Conservation (phyloP, 1,140 invertebrate genomes). For the Drepana arcuata region DNA sequence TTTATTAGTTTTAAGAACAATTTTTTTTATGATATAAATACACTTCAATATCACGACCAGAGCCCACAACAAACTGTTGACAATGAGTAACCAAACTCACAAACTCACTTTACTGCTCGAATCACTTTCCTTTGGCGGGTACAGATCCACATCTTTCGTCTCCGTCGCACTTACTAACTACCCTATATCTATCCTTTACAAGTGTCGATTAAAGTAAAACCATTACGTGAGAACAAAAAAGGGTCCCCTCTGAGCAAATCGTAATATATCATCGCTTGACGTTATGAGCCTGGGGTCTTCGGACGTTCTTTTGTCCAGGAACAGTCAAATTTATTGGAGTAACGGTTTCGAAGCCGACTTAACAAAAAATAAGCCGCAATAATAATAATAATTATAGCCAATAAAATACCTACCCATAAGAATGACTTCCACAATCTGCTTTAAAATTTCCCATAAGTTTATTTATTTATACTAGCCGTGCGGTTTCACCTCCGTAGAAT, state of each 20-base stretch:
- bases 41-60: constrained; percentile 28
- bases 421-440: too few relatives aligned
- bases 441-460: too few relatives aligned
- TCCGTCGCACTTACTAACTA: constrained; percentile 14
- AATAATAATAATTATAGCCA: too few relatives aligned
- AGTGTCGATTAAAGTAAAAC: constrained; percentile 61
- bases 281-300: constrained; percentile 54
- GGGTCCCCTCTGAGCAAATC: constrained; percentile 68
- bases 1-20: too few relatives aligned
- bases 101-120: constrained; percentile 31
- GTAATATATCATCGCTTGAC: constrained; percentile 71
- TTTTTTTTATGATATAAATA: constrained; percentile 4
- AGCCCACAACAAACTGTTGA: constrained; percentile 60
- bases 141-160: constrained; percentile 38
- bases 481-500: too few relatives aligned
- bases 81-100: constrained; percentile 50
- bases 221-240: constrained; percentile 71
- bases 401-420: too few relatives aligned
- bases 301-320: constrained; percentile 43
- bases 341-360: too few relatives aligned
- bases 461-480: too few relatives aligned
- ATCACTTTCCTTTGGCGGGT: constrained; percentile 60
- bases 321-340: constrained; percentile 53
- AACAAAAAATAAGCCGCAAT: too few relatives aligned
- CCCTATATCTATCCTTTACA: constrained; percentile 22